Base-by-base conservation (phyloP, 2,888 invertebrate species). In the Chalcis sispes region DNA sequence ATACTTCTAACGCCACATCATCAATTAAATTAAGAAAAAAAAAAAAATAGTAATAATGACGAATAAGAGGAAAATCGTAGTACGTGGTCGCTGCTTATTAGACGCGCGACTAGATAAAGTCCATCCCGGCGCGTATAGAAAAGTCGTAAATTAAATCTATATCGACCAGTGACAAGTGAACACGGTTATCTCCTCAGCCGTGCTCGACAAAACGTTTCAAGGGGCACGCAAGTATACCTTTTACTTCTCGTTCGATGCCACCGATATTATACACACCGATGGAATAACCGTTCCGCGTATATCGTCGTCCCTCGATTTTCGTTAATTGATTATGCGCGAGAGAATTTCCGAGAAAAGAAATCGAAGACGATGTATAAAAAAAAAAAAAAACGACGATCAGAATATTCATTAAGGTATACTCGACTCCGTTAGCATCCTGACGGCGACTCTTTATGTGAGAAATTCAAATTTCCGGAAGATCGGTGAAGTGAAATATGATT, bases 321-420 rank as follows among this genome's bases (percentile, higher is more conserved):
- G 52, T 73, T 61, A 77, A 73, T 77, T 73, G 46, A 67, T 72
- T 69, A 50, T 18, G 13, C 15, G 27, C 40, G 3, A 42, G 32
- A 61, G n/a, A n/a, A n/a, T 62, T 74, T 62, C 71, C 58, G 18
- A 70, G 67, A 77, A 77, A 65, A 74, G 70, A 77, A 71, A 73
- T 66, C 70, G 61, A 65, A 69, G n/a, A n/a, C n/a, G n/a, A n/a
- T n/a, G n/a, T n/a, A n/a, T n/a, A n/a, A n/a, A n/a, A n/a, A n/a
- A n/a, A n/a, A n/a, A n/a, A n/a, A n/a, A n/a, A n/a, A 46, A 52
- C n/a, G 10, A 18, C 46, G 62, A 69, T 64, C 56, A 27, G 73
- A 77, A 77, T 74, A 77, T 77, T 77, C 73, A 73, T 77, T 46
- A 72, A 61, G 52, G 18, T 18, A 2, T 32, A n/a, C n/a, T 13